Evolutionary conservation across 1,140 invertebrate genomes (phyloP).

Genomic region (Penaeus chinensis): DNA sequence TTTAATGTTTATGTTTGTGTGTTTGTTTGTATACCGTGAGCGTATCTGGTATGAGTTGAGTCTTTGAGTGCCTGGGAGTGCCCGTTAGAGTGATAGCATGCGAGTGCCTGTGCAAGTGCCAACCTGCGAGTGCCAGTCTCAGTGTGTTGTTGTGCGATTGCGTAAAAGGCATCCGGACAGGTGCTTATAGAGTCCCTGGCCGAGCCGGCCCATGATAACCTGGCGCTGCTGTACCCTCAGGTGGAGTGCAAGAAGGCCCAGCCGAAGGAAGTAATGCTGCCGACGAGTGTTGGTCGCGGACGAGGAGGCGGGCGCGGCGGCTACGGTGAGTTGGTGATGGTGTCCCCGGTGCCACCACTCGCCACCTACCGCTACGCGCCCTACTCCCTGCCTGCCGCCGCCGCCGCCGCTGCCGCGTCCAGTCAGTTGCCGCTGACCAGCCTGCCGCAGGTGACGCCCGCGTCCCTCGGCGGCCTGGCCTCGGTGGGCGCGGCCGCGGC

Average conservation of each 20-base stretch:
- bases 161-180: no score
- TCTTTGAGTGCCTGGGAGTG: no score
- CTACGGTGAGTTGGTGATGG: conserved; percentile 95
- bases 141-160: no score
- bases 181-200: no score
- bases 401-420: conserved; percentile 69
- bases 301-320: conserved; percentile 86
- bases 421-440: conserved; percentile 68
- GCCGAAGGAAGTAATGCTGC: conserved; percentile 99
- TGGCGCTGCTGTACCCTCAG: conserved; percentile 71
- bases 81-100: no score
- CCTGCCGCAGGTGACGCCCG: conserved; percentile 68
- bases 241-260: conserved; percentile 99
- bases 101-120: no score
- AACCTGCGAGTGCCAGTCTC: no score
- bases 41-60: no score
- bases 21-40: no score
- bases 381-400: conserved; percentile 73
- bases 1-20: no score
- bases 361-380: conserved; percentile 74
- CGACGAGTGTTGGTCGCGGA: conserved; percentile 92
- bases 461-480: conserved; percentile 61
- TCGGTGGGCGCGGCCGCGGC: conserved; percentile 56
- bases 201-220: no score
- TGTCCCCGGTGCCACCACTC: conserved; percentile 72